phyloP scores from a whole-genome alignment of 92 coral and sea anemone species.

The Parazoanthus atlanticus region DNA sequence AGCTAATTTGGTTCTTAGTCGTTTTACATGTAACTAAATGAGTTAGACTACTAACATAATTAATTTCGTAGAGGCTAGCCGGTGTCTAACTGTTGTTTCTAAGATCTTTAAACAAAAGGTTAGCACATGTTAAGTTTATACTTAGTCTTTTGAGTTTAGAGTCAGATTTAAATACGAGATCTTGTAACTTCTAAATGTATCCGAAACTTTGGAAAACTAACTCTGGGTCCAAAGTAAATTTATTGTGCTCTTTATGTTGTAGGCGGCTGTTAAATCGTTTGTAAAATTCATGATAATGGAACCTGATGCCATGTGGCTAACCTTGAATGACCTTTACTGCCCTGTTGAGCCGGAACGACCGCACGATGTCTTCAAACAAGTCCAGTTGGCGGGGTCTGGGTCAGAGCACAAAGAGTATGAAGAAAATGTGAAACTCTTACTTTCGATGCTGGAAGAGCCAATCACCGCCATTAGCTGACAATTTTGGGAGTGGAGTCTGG shows the following conservation, averaged over 20 bases:
- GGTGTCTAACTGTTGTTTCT: too few species aligned
- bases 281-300: constrained; percentile 73
- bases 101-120: too few species aligned
- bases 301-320: constrained; percentile 92
- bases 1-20: too few species aligned
- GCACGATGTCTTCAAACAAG: constrained; percentile 51
- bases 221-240: background rate
- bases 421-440: constrained; percentile 67
- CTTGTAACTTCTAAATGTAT: background rate
- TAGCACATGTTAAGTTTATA: too few species aligned
- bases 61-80: too few species aligned
- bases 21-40: too few species aligned
- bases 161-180: background rate
- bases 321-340: constrained; percentile 78
- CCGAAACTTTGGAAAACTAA: background rate
- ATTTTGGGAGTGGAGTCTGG: constrained; percentile 28
- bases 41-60: too few species aligned
- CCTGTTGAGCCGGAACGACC: constrained; percentile 74
- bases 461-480: background rate
- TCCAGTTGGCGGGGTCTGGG: constrained; percentile 63
- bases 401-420: constrained; percentile 78
- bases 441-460: constrained; percentile 24
- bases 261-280: constrained; percentile 79
- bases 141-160: too few species aligned
- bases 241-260: background rate